Evolutionary conservation across 2,888 invertebrate genomes (phyloP).

Genomic region (Ichneumoninae sp.): DNA sequence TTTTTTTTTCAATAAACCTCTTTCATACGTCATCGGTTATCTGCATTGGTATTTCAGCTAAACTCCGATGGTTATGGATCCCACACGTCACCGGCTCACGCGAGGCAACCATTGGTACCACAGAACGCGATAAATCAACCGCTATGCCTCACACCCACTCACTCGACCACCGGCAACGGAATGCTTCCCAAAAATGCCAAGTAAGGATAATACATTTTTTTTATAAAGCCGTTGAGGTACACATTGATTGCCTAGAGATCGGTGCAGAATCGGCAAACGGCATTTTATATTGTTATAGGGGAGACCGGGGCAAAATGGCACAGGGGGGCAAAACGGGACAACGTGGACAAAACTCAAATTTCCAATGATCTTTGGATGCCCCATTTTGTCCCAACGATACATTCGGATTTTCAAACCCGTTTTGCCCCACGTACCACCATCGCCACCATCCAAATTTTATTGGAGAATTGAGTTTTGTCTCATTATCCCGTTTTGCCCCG

Average conservation of each 20-base stretch:
- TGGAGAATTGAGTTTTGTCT: too few relatives aligned
- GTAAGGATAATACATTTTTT: slow-evolving; percentile 86
- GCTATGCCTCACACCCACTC: slow-evolving; percentile 81
- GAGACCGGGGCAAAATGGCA: too few relatives aligned
- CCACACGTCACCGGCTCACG: slow-evolving; percentile 92
- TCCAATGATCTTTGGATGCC: too few relatives aligned
- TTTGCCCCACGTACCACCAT: too few relatives aligned
- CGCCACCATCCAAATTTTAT: too few relatives aligned
- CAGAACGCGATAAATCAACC: slow-evolving; percentile 86
- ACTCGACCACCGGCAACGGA: slow-evolving; percentile 85
- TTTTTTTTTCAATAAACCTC: background rate
- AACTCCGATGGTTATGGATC: slow-evolving; percentile 95
- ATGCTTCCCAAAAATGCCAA: slow-evolving; percentile 94
- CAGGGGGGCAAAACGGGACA: too few relatives aligned
- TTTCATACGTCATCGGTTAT: slow-evolving; percentile 25
- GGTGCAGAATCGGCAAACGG: background rate
- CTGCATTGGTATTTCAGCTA: slow-evolving; percentile 86
- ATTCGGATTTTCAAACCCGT: too few relatives aligned
- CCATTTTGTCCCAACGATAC: too few relatives aligned
- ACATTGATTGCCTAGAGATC: background rate
- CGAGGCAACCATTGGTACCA: slow-evolving; percentile 91
- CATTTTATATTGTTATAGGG: background rate
- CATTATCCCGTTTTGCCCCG: too few relatives aligned
- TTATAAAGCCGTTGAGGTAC: background rate
- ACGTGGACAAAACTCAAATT: too few relatives aligned